phyloP scores from a whole-genome alignment of 1,140 invertebrate genomes.

The Drosophila auraria region DNA sequence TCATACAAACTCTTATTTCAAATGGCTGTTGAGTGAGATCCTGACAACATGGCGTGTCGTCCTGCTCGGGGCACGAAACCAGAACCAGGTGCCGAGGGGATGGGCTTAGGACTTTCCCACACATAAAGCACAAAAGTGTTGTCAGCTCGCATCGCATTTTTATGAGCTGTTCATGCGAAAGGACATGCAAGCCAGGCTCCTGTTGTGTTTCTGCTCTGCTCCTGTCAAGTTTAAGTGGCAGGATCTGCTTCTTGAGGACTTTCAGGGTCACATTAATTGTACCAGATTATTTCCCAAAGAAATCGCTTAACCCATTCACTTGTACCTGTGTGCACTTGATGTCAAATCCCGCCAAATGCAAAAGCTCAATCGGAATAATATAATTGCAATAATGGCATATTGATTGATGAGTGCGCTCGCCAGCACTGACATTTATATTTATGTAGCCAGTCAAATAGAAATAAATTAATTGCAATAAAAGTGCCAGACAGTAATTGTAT shows the following conservation, averaged over 20 bases:
- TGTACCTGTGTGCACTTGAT: not conserved
- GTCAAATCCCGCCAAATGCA: not conserved
- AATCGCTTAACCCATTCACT: constrained; percentile 6
- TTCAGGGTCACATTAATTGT: constrained; percentile 37
- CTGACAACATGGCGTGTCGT: constrained; percentile 63
- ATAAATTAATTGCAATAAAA: constrained; percentile 11
- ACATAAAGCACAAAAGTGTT: constrained; percentile 72
- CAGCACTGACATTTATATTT: constrained; percentile 14
- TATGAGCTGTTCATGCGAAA: constrained; percentile 69
- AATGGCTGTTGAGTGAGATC: constrained; percentile 62
- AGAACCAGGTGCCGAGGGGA: constrained; percentile 30
- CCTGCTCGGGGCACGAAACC: constrained; percentile 62
- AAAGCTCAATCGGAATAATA: constrained; percentile 9
- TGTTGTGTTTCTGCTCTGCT: constrained; percentile 50
- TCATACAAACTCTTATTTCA: constrained; percentile 46
- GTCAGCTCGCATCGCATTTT: constrained; percentile 70
- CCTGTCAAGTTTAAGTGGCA: constrained; percentile 72
- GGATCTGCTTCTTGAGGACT: constrained; percentile 31
- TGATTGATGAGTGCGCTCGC: constrained; percentile 1
- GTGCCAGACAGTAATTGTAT: not conserved
- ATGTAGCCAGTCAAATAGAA: not conserved
- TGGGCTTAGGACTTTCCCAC: constrained; percentile 42
- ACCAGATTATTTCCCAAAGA: constrained; percentile 10
- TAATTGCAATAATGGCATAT: constrained; percentile 9
- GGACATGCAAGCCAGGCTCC: constrained; percentile 64